Conservation (phyloP, 2,888 invertebrate species). For the Pterobdella sp. region DNA sequence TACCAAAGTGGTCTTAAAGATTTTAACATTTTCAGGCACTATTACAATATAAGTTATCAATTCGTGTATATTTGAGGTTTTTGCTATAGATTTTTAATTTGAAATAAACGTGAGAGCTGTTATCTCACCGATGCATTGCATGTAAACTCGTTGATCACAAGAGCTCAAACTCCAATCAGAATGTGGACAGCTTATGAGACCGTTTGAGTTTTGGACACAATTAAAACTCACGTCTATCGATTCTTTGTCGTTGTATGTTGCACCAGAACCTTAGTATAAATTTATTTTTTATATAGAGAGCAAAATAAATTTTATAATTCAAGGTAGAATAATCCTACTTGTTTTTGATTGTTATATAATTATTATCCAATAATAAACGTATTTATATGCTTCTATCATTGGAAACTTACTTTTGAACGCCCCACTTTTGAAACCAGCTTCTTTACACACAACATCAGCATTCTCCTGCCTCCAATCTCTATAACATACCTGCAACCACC, state of each 20-base stretch:
- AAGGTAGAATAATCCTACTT: no score
- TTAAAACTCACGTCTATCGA: constrained; percentile 13
- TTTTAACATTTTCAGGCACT: background rate
- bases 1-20: background rate
- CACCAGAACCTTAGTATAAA: background rate
- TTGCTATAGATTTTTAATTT: background rate
- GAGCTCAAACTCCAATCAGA: constrained; percentile 23
- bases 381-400: background rate
- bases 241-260: background rate
- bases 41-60: background rate
- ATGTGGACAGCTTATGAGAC: constrained; percentile 28
- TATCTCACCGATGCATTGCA: background rate
- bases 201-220: constrained; percentile 28
- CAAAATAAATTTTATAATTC: background rate
- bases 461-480: constrained; percentile 31
- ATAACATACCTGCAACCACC: constrained; percentile 35
- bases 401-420: constrained; percentile 4
- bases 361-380: background rate
- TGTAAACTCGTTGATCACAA: background rate
- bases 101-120: background rate
- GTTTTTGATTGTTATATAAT: background rate
- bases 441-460: constrained; percentile 35
- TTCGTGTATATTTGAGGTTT: background rate
- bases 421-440: constrained; percentile 34
- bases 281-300: background rate